Evolutionary conservation across 2,113 vertebrate genomes (phyloP), one percentile per base, ranked within the genome.

Genomic region (Hyla sarda): DNA sequence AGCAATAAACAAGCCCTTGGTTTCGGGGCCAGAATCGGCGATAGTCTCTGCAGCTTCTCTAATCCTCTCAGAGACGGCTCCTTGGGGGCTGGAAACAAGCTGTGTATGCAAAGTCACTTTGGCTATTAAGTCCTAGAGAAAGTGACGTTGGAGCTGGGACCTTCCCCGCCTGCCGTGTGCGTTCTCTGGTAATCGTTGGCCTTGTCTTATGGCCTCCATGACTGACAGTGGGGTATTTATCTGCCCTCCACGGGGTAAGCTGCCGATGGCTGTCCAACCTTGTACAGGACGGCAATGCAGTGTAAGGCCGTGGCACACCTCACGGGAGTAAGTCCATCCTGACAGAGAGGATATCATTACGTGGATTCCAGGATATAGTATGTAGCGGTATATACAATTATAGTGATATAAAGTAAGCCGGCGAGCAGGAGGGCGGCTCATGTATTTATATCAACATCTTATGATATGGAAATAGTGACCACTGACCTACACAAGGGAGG

Each of bases 91-190:
- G 72, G 72, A 28, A 65, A 58, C 83, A 28, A 32, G 47, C 32
- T 56, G 52, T 60, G 71, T 75, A 4, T 30, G 12, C 71, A 84
- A 84, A 84, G 83, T 76, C 83, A 84, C 72, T 76, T 84, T 76
- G 83, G 72, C 54, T 72, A 32, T 45, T 56, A 83, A 41, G 48
- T n/a, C 67, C n/a, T 41, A 25, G 50, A 28, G 62, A 56, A 82
- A 71, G 32, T 11, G 19, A 37, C 9, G 34, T 23, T 72, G 47
- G 21, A 82, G 19, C 30, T 5, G n/a, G 34, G 30, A 45, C n/a
- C 37, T 50, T 17, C 17, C n/a, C 56, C 37, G 23, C 78, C n/a
- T 50, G 83, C 72, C 62, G 72, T 32, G 11, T 13, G 21, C 17
- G 30, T 75, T 67, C 19, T 77, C 13, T 60, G 41, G 23, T 54